Base-by-base conservation (phyloP, 2,113 vertebrate species). In the Chrysochloris asiatica region DNA sequence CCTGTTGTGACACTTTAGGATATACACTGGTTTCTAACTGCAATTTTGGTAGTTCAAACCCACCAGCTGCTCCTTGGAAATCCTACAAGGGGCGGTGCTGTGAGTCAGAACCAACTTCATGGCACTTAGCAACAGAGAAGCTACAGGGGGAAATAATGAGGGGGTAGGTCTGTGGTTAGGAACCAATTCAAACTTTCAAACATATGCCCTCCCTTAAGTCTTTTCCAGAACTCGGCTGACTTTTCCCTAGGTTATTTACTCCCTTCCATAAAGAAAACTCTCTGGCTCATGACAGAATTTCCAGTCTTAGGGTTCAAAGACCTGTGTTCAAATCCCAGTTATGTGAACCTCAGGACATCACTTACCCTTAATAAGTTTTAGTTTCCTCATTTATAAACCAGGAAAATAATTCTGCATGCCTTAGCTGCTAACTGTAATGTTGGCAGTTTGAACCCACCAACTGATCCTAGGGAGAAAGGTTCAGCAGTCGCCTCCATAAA, bases 161-260 rank as follows among this genome's bases (percentile, higher is more conserved):
- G 13, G 24, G 6, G 6, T n/a, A 36, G 48, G 33, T 59, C 36
- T 76, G 80, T 41, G 72, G 50, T 56, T 83, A 69, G 30, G 72
- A 83, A 67, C 33, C 56, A 95, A 30, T 90, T 88, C 17, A 87
- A 88, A 83, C 19, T 76, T 88, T 52, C 16, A 78, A 45, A 19
- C 41, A 65, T 52, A 36, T 83, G 17, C n/a, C n/a, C 50, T 79
- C 73, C 52, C 41, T 94, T 83, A 78, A 63, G 50, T 36, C 17
- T 14, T 91, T 90, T 88, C 54, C 54, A 45, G 33, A 79, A 22
- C 28, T 65, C 33, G 52, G 43, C 0, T n/a, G 77, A 75, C 30
- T 92, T 73, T 83, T 77, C 65, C 26, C 83, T 38, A 76, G 65
- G 43, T 61, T 88, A 45, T 11, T 87, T 45, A 91, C 33, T 82